Conservation (phyloP, 2,113 vertebrate genomes). For the Dromiciops gliroides region DNA sequence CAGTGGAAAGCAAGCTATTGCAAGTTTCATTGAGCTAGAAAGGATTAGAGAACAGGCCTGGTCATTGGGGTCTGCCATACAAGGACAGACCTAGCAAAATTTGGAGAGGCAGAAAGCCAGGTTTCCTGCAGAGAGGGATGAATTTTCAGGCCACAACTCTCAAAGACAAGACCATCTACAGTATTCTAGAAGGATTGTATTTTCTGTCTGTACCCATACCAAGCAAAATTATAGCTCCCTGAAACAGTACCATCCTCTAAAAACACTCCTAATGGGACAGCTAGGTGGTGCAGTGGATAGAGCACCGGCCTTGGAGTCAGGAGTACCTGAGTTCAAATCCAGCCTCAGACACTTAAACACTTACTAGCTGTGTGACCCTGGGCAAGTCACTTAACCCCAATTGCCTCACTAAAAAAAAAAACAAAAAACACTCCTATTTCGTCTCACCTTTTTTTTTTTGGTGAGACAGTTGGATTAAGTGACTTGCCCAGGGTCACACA, state of each 20-base stretch:
- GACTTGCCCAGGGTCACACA: too few relatives aligned
- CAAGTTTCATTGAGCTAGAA: background rate
- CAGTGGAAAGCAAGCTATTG: too few relatives aligned
- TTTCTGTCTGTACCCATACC: background rate
- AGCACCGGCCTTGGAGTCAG: too few relatives aligned
- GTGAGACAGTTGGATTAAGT: too few relatives aligned
- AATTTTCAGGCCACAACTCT: background rate
- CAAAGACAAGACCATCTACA: background rate
- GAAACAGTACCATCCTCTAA: background rate
- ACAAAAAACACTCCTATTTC: too few relatives aligned
- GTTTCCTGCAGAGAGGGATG: background rate
- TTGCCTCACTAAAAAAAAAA: too few relatives aligned
- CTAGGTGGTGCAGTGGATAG: too few relatives aligned
- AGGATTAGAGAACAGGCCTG: background rate
- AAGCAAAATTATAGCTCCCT: background rate
- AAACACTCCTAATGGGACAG: background rate
- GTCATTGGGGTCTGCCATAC: background rate
- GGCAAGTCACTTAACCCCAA: too few relatives aligned
- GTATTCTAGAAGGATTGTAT: background rate
- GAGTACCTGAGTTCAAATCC: too few relatives aligned
- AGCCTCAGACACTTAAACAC: too few relatives aligned
- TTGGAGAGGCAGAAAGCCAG: background rate
- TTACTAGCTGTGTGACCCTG: too few relatives aligned
- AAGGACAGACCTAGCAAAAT: background rate
- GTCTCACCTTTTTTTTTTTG: too few relatives aligned